Evolutionary conservation across 2,797 vertebrate species (phyloP).

Genomic region (Chelon auratus): DNA sequence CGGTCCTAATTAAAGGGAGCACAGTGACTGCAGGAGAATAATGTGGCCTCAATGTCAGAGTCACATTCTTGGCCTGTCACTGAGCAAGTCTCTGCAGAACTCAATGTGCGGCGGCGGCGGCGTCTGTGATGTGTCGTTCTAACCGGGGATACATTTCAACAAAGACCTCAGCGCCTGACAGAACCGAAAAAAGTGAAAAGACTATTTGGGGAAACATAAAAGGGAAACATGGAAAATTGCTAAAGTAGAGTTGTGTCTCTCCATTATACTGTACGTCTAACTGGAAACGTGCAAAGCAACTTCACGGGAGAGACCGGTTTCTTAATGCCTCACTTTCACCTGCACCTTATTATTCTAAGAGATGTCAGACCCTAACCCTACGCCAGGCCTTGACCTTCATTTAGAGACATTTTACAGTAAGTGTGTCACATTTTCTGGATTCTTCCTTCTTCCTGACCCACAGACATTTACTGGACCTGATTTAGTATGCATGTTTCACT

Average conservation of each 20-base stretch:
- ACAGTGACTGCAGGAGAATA: conserved; percentile 68
- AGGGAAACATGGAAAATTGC: neutral
- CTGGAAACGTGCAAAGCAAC: neutral
- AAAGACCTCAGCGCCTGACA: conserved; percentile 24
- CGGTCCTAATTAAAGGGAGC: conserved; percentile 80
- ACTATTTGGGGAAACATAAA: conserved; percentile 13
- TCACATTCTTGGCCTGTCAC: conserved; percentile 73
- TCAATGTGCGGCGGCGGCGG: conserved; percentile 8
- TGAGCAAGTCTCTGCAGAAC: conserved; percentile 77
- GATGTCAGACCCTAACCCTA: conserved; percentile 23
- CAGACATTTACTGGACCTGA: conserved; percentile 48
- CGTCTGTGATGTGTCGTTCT: conserved; percentile 25
- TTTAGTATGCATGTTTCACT: conserved; percentile 37
- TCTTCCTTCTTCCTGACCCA: conserved; percentile 45
- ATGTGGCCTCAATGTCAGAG: conserved; percentile 74
- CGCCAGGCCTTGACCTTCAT: conserved; percentile 38
- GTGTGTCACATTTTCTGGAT: conserved; percentile 51
- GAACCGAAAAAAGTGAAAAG: conserved; percentile 19
- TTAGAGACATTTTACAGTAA: conserved; percentile 46
- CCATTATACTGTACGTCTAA: neutral
- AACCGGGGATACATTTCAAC: conserved; percentile 42
- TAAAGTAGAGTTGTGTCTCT: neutral
- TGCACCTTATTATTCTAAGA: conserved; percentile 49
- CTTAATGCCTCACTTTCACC: neutral
- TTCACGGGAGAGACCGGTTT: neutral